Conservation (phyloP, 2,797 vertebrate species). For the Falco biarmicus region DNA sequence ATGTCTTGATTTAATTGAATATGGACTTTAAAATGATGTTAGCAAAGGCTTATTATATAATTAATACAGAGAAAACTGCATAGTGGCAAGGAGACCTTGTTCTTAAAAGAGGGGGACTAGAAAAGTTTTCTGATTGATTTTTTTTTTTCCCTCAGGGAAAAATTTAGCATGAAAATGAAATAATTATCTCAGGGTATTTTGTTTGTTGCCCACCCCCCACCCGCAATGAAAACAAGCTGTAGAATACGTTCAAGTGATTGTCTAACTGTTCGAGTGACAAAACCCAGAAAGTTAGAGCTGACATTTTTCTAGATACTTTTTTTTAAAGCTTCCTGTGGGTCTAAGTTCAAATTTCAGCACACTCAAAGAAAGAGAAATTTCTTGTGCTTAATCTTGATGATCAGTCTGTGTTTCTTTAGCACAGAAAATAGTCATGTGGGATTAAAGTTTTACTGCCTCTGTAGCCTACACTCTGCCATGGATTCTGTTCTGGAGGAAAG, state of each 20-base stretch:
- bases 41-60: background rate
- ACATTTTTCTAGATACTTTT: background rate
- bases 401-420: background rate
- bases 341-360: background rate
- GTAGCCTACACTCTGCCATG: background rate
- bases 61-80: background rate
- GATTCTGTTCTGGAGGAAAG: background rate
- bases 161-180: background rate
- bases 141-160: background rate
- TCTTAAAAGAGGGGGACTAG: background rate
- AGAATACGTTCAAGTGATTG: background rate
- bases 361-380: background rate
- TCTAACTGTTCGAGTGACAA: background rate
- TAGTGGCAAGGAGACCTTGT: background rate
- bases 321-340: background rate
- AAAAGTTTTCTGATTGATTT: background rate
- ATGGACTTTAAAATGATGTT: background rate
- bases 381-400: background rate
- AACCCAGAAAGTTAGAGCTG: background rate
- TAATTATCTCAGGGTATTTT: background rate
- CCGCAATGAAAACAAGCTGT: background rate
- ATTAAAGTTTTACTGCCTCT: background rate
- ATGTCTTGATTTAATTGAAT: background rate
- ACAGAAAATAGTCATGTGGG: background rate
- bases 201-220: background rate